Evolutionary conservation across 2,888 invertebrate species (phyloP), one percentile per base, ranked within the genome.

Genomic region (Tryphoninae sp.): DNA sequence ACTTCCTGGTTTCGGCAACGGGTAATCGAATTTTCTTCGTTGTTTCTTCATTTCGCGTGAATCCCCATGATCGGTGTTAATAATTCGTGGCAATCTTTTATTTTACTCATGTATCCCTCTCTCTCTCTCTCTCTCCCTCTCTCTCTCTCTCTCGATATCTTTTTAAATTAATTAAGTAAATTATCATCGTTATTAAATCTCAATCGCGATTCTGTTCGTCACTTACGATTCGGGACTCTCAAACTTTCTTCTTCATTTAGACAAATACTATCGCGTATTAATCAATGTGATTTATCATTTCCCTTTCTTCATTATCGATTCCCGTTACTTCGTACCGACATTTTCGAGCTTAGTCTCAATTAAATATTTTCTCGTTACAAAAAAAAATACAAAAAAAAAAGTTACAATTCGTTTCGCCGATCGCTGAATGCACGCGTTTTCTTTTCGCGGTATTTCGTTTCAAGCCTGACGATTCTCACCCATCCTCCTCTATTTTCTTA

Each of bases 341-440:
- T 82, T 85, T 87, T 89, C 90, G 89, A 90, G 90, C 88, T 90
- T 89, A 90, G 90, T 90, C 90, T 89, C 85, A 88, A 89, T 88
- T 89, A 87, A 89, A 90, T 88, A 88, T 85, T 83, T 86, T 79
- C 83, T 78, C 81, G 85, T 86, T 81, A 62, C 84, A 85, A 86
- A 85, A 84, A 71, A 77, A 71, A 72, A 67, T 53, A 67, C 26
- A 67, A 67, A n/a, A 67, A 55, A 55, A 51, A 59, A 33, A 33
- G 33, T 33, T 33, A 33, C 33, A 6, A 53, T 55, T 64, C 26
- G 75, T 82, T 83, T 83, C 86, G 86, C 86, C 33, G 62, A 75
- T 73, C 87, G 88, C 87, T 87, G 87, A 87, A 89, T 88, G 87
- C 88, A 87, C 73, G 49, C 65, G 78, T 58, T 64, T 49, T 42